Conservation (phyloP, 1,140 invertebrate species). For the Drosophila ohnishii region DNA sequence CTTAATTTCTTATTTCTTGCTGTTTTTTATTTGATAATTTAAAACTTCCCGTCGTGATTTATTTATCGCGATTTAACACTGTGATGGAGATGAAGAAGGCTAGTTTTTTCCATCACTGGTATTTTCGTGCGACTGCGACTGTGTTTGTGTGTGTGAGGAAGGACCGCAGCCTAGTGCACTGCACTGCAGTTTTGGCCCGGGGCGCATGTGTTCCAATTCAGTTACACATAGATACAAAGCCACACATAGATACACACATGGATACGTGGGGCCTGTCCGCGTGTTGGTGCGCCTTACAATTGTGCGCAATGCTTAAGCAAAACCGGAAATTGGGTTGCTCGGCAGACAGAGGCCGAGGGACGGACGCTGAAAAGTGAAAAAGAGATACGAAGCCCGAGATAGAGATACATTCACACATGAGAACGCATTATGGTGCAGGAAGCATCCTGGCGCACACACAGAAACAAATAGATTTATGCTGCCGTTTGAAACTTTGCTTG, state of each 20-base stretch:
- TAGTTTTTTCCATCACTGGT: slow-evolving; percentile 27
- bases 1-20: not conserved
- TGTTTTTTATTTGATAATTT: not conserved
- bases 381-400: slow-evolving; percentile 49
- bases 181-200: slow-evolving; percentile 70
- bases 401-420: slow-evolving; percentile 37
- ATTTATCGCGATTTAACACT: slow-evolving; percentile 4
- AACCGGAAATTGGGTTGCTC: slow-evolving; percentile 80
- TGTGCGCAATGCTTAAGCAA: slow-evolving; percentile 76
- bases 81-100: not conserved
- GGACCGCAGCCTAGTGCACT: slow-evolving; percentile 70
- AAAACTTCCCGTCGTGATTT: not conserved
- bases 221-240: slow-evolving; percentile 60
- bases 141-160: slow-evolving; percentile 23
- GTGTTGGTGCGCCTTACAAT: slow-evolving; percentile 56
- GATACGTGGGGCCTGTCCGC: slow-evolving; percentile 5
- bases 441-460: slow-evolving; percentile 29
- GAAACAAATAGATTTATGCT: slow-evolving; percentile 71
- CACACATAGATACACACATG: slow-evolving; percentile 20
- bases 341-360: slow-evolving; percentile 64
- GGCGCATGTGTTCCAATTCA: slow-evolving; percentile 78
- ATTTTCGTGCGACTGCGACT: slow-evolving; percentile 2
- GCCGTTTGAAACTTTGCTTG: slow-evolving; percentile 63
- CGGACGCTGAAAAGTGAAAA: slow-evolving; percentile 40
- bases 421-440: slow-evolving; percentile 13